A percentile compares a stretch with the other conserved stretches of the same genome.
These are phyloP conservation scores for Spilarctia lutea DNA, from an alignment of 2,888 invertebrate species.

Conservation along the genomic window DNA sequence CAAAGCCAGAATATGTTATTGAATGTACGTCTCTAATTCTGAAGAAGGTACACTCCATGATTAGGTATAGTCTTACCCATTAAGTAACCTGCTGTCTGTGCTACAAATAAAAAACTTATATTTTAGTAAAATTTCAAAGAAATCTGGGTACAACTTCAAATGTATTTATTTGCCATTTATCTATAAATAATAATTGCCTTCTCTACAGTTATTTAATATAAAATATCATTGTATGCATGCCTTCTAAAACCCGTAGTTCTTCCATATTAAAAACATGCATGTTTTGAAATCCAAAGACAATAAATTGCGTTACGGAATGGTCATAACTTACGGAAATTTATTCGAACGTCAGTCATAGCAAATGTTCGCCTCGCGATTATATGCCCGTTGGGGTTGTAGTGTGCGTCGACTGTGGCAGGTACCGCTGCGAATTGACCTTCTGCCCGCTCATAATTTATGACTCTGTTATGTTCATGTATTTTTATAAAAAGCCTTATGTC, in stretches of 20 bases:
- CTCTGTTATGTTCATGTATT: not conserved
- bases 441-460: slow-evolving; percentile 39
- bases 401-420: slow-evolving; percentile 45
- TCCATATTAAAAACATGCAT: not conserved
- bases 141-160: too few relatives aligned
- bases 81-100: too few relatives aligned
- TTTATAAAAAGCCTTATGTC: not conserved
- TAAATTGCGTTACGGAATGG: slow-evolving; percentile 10
- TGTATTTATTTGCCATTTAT: too few relatives aligned
- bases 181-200: too few relatives aligned
- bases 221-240: not conserved
- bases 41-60: too few relatives aligned
- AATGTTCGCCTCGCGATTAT: slow-evolving; percentile 39
- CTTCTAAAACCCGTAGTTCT: not conserved
- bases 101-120: too few relatives aligned
- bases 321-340: slow-evolving; percentile 39
- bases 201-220: not conserved
- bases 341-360: slow-evolving; percentile 38
- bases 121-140: too few relatives aligned
- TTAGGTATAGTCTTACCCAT: too few relatives aligned
- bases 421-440: slow-evolving; percentile 37
- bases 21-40: too few relatives aligned
- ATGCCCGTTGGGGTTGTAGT: slow-evolving; percentile 40
- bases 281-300: not conserved
- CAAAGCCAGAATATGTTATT: too few relatives aligned